These are phyloP conservation scores for Australoheros scitulus DNA, from an alignment of 2,113 vertebrate genomes.

Conservation along the genomic window DNA sequence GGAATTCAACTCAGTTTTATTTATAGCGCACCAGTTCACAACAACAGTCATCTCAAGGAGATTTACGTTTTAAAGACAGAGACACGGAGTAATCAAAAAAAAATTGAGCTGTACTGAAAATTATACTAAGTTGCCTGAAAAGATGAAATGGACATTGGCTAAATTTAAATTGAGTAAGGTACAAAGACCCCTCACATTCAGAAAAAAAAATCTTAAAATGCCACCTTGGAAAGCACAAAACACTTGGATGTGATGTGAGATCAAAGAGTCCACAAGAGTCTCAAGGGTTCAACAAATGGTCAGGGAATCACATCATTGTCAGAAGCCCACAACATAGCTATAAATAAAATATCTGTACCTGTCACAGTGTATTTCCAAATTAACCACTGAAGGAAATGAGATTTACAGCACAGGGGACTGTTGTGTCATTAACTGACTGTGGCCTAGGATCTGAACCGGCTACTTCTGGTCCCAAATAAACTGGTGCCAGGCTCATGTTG, in stretches of 20 bases:
- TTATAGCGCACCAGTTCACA: not conserved
- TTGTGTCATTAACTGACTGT: not conserved
- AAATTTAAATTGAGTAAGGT: no score
- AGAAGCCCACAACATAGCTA: not conserved
- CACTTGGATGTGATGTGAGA: not conserved
- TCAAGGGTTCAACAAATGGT: not conserved
- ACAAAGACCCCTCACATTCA: no score
- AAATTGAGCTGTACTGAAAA: no score
- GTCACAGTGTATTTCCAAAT: not conserved
- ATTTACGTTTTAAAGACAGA: no score
- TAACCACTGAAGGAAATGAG: not conserved
- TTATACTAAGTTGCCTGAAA: no score
- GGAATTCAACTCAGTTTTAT: not conserved
- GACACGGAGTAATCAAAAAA: no score
- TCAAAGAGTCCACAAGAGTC: not conserved
- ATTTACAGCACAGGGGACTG: conserved; percentile 1
- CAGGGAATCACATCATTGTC: not conserved
- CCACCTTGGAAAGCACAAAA: not conserved
- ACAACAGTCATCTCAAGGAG: not conserved
- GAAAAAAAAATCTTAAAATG: not conserved
- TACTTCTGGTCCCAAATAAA: not conserved
- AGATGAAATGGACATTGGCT: no score
- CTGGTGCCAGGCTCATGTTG: no score
- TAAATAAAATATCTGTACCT: conserved; percentile 6
- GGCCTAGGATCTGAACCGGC: not conserved